Base-by-base conservation (phyloP, 2,888 invertebrate genomes). In the Lepidonotus clava region DNA sequence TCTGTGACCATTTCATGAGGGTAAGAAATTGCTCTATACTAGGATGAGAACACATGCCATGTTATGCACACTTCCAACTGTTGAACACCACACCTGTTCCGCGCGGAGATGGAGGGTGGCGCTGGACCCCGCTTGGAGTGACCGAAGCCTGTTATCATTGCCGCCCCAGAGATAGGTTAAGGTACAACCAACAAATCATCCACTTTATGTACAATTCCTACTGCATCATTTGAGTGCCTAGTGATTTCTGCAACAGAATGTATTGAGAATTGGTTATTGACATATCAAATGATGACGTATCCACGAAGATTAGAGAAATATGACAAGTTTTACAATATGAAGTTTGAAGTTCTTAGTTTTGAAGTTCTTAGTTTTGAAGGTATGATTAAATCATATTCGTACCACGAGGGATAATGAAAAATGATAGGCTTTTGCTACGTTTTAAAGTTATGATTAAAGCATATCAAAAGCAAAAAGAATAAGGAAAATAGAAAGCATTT, bases 181-280 rank as follows among this genome's bases (percentile, higher is more conserved):
- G 61, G 61, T 28, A 61, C 61, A 38, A n/a, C 24, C 71, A 71
- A 71, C 71, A 71, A 71, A 38, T 71, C 38, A 71, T 34, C 71
- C 5, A 71, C 34, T 38, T 56, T 71, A 71, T 71, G 38, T 38
- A 71, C 71, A 71, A 34, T 34, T 71, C 71, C 34, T 71, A 71
- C 71, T n/a, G 71, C 34, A 18, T 36, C 71, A 18, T 71, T 38
- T 36, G 36, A 24, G 71, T 38, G 38, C 71, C 71, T 71, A 71
- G 4, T 34, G 38, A 18, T 71, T n/a, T 2, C 71, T 71, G 71
- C 11, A 71, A 71, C n/a, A n/a, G n/a, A n/a, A n/a, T n/a, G n/a
- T n/a, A n/a, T n/a, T n/a, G n/a, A n/a, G n/a, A n/a, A n/a, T n/a
- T n/a, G n/a, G n/a, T n/a, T n/a, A n/a, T n/a, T n/a, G n/a, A n/a